Percentiles rank a stretch among this genome's conserved stretches.
These are phyloP conservation scores for Lepidurus couesii DNA, from an alignment of 1,140 invertebrate genomes.

Conservation along the genomic window DNA sequence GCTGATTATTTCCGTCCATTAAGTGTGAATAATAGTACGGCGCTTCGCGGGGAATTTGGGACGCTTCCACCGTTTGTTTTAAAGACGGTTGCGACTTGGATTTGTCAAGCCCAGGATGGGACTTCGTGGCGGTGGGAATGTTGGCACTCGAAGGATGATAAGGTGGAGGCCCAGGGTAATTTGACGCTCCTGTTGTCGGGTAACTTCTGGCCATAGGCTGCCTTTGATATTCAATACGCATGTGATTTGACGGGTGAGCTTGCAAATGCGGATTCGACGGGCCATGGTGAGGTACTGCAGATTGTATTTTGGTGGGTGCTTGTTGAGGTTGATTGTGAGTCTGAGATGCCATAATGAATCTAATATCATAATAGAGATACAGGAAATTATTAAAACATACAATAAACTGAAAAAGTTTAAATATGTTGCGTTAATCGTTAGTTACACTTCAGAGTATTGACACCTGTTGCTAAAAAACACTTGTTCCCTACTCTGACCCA, in stretches of 20 bases:
- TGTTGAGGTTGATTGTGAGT: constrained; percentile 2
- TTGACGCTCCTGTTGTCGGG: background rate
- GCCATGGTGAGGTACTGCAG: constrained; percentile 6
- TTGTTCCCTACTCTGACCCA: no score
- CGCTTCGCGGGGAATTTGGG: constrained; percentile 1
- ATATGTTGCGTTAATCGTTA: no score
- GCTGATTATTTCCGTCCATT: constrained; percentile 4
- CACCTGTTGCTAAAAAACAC: no score
- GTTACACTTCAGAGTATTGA: no score
- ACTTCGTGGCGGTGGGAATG: background rate
- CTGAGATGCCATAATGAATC: background rate
- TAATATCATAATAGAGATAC: background rate
- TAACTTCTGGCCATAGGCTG: background rate
- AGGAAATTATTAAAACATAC: background rate
- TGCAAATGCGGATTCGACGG: background rate
- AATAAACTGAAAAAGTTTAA: no score
- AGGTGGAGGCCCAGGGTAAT: background rate
- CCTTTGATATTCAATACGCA: constrained; percentile 8
- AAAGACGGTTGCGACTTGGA: constrained; percentile 2
- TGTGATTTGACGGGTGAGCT: constrained; percentile 1
- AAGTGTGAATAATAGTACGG: constrained; percentile 7
- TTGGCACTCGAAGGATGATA: background rate
- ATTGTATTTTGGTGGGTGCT: constrained; percentile 4
- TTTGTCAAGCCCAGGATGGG: background rate
- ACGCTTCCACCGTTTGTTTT: background rate